phyloP scores from a whole-genome alignment of 2,888 invertebrate species.

The Tachystola acroxantha region DNA sequence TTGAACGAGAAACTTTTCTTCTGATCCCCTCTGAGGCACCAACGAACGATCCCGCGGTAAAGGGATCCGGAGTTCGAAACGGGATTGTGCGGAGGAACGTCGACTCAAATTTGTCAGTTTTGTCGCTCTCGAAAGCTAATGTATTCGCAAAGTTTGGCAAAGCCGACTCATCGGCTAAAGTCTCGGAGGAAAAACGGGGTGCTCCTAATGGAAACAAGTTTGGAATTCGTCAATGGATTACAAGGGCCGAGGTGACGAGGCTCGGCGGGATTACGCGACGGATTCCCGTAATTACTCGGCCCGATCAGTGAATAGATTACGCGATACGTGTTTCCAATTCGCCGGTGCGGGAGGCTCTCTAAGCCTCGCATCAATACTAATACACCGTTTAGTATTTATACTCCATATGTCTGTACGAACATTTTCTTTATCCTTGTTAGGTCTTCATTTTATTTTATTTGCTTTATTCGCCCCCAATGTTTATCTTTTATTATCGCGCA shows the following conservation, averaged over 20 bases:
- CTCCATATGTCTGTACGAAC: no score
- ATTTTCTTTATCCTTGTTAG: background rate
- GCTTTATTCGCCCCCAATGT: background rate
- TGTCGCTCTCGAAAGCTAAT: constrained; percentile 57
- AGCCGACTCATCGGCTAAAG: constrained; percentile 46
- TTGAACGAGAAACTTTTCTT: constrained; percentile 5
- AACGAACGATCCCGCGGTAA: constrained; percentile 18
- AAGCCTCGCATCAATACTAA: background rate
- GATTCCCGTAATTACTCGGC: constrained; percentile 34
- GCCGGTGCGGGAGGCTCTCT: constrained; percentile 7
- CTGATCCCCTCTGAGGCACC: constrained; percentile 9
- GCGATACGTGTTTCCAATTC: constrained; percentile 25
- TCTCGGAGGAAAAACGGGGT: constrained; percentile 51
- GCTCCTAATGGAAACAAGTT: constrained; percentile 59
- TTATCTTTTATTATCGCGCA: background rate
- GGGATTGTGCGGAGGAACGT: constrained; percentile 26
- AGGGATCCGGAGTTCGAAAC: constrained; percentile 9
- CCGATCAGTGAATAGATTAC: constrained; percentile 36
- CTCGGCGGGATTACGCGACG: constrained; percentile 19
- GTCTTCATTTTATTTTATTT: background rate
- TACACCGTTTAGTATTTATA: constrained; percentile 5
- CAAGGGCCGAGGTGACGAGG: constrained; percentile 11
- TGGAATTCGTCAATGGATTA: constrained; percentile 52
- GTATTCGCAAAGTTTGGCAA: constrained; percentile 66
- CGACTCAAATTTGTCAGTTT: constrained; percentile 61